Base-by-base conservation (phyloP, 2,888 invertebrate species). In the Phytoseiulus persimilis region DNA sequence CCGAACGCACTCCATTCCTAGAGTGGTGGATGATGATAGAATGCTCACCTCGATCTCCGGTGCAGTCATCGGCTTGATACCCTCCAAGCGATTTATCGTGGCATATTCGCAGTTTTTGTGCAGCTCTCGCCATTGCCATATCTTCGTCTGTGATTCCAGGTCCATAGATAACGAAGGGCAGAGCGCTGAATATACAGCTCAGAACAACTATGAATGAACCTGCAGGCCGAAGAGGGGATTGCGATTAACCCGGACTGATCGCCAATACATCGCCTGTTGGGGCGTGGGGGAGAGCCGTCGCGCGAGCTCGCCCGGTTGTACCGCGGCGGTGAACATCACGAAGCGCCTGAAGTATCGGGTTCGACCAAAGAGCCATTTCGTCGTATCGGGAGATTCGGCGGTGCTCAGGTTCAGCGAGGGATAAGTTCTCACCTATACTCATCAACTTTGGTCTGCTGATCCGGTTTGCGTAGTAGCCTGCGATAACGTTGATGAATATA, bases 101-200 rank as follows among this genome's bases (percentile, higher is more conserved):
- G 31, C 83, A 83, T 14, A 83, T 14, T 31, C 33, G 31, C 3
- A 83, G 18, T 83, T 33, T 83, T 31, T 83, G 83, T 1, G 31
- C 9, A 28, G 33, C 33, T 33, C 33, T 83, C 11, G 83, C 31
- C 32, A 31, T 31, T 9, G n/a, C 33, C 83, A 83, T 83, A 23
- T 83, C 83, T 33, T 83, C 32, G 83, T 31, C 18, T 11, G 83
- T 9, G 6, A 83, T 33, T 31, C 83, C 83, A 31, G 83, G 83
- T 33, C 83, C 83, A 83, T 83, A 83, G 23, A 83, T 83, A 18
- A 83, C 32, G 31, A 83, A 83, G 1, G 83, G 83, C 83, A 83
- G 18, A 18, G 31, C 28, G 31, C 83, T 83, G 83, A 83, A 32
- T 28, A 83, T 33, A 33, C 83, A 83, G 33, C 83, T 83, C 83